Base-by-base conservation (phyloP, 1,140 invertebrate genomes). In the Hestina assimilis region DNA sequence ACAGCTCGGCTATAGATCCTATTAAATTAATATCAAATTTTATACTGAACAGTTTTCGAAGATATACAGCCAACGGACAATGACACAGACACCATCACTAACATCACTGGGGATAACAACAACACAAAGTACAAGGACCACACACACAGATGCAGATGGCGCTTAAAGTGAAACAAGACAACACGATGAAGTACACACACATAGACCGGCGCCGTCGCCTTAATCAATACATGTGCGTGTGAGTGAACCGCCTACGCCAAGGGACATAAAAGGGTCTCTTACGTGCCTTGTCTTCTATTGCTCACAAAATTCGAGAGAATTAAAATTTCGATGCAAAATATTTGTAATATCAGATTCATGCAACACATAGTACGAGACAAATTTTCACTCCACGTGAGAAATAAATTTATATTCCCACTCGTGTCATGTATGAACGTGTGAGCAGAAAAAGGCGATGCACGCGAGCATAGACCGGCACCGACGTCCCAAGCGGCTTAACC, bases 171-270 rank as follows among this genome's bases (percentile, higher is more conserved):
- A 64, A n/a, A 72, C 78, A 73, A 72, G 69, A 73, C 60, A 43
- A 83, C 76, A 79, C 81, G 71, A 75, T 67, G 79, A 81, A 73
- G 79, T 82, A 83, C 79, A 87, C 82, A 83, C 74, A 82, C 76
- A 72, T 56, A 78, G 71, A 80, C 66, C 77, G 78, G 77, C 82
- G 83, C 80, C 79, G 75, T 81, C 79, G 81, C 83, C 69, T 79
- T 85, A 89, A 89, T 89, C 87, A 89, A 89, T 89, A 89, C 89
- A 89, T 89, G 89, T 89, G 89, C 86, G 87, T 88, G 87, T 89
- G 87, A 89, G 83, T 89, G 83, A 86, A 69, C 71, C 71, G 64
- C 72, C 67, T 72, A 64, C 70, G 65, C 71, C 62, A 65, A 72
- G 66, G 74, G 72, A 69, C 61, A 19, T 33, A 33, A 19, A 33